These are phyloP conservation scores for Tautogolabrus adspersus DNA, from an alignment of 2,113 vertebrate genomes.

Conservation along the genomic window DNA sequence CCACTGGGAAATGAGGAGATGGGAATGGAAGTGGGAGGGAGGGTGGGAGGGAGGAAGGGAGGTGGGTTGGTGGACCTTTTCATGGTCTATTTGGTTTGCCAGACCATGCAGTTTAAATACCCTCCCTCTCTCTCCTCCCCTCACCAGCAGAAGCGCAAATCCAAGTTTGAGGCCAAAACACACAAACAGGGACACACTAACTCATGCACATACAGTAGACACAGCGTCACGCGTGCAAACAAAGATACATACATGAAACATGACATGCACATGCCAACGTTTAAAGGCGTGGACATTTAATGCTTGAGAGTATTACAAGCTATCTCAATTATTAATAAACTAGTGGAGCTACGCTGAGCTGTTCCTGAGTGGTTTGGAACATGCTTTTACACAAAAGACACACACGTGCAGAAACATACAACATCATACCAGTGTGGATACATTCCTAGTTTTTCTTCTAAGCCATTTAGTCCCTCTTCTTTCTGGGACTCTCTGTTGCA, in stretches of 20 bases:
- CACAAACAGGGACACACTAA: constrained; percentile 18
- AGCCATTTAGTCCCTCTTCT: constrained; percentile 56
- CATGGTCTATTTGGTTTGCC: constrained; percentile 77
- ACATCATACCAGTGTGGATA: constrained; percentile 11
- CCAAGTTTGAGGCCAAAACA: constrained; percentile 37
- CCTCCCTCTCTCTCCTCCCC: constrained; percentile 35
- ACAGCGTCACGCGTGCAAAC: constrained; percentile 5
- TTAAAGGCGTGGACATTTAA: constrained; percentile 19
- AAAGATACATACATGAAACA: not conserved
- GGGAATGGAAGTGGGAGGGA: not conserved
- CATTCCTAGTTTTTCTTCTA: constrained; percentile 49
- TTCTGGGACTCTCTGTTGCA: constrained; percentile 37
- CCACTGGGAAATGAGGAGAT: constrained; percentile 49
- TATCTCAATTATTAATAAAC: constrained; percentile 56
- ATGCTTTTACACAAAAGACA: constrained; percentile 26
- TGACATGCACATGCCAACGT: not conserved
- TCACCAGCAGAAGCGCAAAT: constrained; percentile 38
- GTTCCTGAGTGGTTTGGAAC: constrained; percentile 51
- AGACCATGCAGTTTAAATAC: constrained; percentile 69
- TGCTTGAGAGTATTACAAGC: constrained; percentile 39
- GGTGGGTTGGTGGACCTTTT: constrained; percentile 47
- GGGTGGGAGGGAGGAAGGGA: too few species aligned
- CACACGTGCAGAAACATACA: constrained; percentile 10
- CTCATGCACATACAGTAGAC: constrained; percentile 1
- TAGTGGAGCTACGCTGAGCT: constrained; percentile 17